Evolutionary conservation across 2,888 invertebrate genomes (phyloP).

Genomic region (Tipula helvola): DNA sequence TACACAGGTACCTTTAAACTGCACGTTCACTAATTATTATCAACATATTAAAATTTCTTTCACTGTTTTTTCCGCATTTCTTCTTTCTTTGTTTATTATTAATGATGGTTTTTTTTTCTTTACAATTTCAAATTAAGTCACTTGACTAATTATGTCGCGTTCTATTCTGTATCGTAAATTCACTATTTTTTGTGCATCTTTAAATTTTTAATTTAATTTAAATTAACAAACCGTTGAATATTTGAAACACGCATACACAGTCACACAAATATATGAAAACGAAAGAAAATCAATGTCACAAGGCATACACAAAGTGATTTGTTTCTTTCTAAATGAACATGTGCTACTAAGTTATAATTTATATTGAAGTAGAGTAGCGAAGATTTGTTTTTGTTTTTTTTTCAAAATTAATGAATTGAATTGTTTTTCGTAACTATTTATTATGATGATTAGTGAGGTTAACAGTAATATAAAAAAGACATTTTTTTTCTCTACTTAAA

Average conservation of each 20-base stretch:
- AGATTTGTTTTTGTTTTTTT: background rate
- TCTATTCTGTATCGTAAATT: background rate
- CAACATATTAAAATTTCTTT: background rate
- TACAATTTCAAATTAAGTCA: conserved; percentile 6
- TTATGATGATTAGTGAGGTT: conserved; percentile 4
- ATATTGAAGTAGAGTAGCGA: background rate
- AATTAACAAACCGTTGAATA: conserved; percentile 4
- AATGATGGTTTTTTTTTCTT: background rate
- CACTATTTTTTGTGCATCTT: background rate
- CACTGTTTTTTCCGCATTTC: background rate
- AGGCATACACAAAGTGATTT: background rate
- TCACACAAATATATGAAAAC: background rate
- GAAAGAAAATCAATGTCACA: background rate
- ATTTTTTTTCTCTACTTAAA: background rate
- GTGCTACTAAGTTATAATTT: background rate
- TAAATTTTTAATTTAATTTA: background rate
- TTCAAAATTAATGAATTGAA: background rate
- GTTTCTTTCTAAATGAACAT: background rate
- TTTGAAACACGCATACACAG: background rate
- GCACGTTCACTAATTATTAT: no score
- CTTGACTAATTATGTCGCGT: conserved; percentile 4
- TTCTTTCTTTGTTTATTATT: background rate
- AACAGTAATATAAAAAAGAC: background rate
- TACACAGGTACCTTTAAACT: no score
- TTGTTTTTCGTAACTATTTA: background rate